Percentiles rank a stretch among this genome's conserved stretches.
phyloP scores from a whole-genome alignment of 2,888 invertebrate species.

The Nomada fabriciana region DNA sequence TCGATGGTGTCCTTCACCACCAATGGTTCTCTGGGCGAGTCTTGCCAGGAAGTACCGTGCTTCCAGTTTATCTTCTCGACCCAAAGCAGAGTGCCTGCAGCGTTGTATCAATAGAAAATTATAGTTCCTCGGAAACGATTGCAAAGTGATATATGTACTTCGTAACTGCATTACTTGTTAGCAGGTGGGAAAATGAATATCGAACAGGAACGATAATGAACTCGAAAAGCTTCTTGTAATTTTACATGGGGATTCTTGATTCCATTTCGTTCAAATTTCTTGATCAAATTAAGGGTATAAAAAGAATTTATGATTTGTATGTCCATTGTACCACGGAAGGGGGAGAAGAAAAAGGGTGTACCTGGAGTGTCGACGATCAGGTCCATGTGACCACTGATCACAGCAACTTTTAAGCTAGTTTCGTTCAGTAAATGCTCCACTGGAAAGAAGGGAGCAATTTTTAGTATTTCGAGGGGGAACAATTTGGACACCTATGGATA shows the following conservation, averaged over 20 bases:
- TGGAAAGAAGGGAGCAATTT: conserved; percentile 44
- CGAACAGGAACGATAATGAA: no score
- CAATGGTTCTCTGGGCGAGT: conserved; percentile 86
- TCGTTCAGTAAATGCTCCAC: conserved; percentile 89
- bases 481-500: no score
- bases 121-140: background rate
- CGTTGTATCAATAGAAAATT: conserved; percentile 14
- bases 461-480: background rate
- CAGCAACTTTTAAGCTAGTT: conserved; percentile 88
- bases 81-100: conserved; percentile 90
- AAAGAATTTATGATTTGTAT: background rate
- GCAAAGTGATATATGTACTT: background rate
- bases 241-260: no score
- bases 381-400: conserved; percentile 93
- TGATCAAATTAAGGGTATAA: no score
- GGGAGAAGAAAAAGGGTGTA: conserved; percentile 77
- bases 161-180: background rate
- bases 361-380: conserved; percentile 94
- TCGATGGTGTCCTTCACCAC: conserved; percentile 88
- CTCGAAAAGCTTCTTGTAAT: no score
- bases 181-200: background rate
- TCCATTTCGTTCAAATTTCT: no score
- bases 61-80: conserved; percentile 89
- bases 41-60: conserved; percentile 86
- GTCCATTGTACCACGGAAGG: conserved; percentile 7